Percentiles rank a stretch among this genome's conserved stretches.
phyloP scores from a whole-genome alignment of 92 coral and sea anemone genomes.

The Parazoanthus darwini region DNA sequence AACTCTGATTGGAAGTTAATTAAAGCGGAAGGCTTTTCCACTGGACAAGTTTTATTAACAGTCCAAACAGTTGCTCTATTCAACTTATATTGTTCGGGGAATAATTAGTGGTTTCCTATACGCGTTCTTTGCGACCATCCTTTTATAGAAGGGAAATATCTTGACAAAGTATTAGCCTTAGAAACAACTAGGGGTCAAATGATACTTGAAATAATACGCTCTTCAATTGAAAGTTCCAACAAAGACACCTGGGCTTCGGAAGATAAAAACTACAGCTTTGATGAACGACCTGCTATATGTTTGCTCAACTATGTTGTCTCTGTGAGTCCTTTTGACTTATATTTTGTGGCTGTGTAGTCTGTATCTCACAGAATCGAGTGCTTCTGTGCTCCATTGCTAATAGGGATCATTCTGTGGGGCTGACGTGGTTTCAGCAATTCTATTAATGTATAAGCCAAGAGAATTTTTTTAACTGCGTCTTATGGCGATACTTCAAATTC shows the following conservation, averaged over 20 bases:
- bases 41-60: slow-evolving; percentile 11
- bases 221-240: not conserved
- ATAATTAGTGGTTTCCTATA: not conserved
- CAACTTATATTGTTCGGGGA: slow-evolving; percentile 3
- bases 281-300: not conserved
- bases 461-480: slow-evolving; percentile 11
- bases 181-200: too few relatives aligned
- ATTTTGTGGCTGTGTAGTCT: not conserved
- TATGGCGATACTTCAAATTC: slow-evolving; percentile 29
- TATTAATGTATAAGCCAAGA: not conserved
- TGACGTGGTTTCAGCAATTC: not conserved
- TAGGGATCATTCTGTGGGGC: not conserved
- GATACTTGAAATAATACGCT: not conserved
- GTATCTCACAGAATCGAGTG: not conserved
- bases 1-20: slow-evolving; percentile 13
- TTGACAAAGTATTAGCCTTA: not conserved
- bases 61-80: slow-evolving; percentile 34
- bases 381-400: not conserved
- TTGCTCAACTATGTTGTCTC: not conserved
- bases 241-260: not conserved
- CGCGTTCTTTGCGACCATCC: not conserved
- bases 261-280: not conserved
- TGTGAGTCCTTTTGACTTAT: not conserved
- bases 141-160: not conserved
- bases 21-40: slow-evolving; percentile 16